phyloP scores from a whole-genome alignment of 37 sponge, comb jelly and placozoan species.

The Mnemiopsis leidyi region DNA sequence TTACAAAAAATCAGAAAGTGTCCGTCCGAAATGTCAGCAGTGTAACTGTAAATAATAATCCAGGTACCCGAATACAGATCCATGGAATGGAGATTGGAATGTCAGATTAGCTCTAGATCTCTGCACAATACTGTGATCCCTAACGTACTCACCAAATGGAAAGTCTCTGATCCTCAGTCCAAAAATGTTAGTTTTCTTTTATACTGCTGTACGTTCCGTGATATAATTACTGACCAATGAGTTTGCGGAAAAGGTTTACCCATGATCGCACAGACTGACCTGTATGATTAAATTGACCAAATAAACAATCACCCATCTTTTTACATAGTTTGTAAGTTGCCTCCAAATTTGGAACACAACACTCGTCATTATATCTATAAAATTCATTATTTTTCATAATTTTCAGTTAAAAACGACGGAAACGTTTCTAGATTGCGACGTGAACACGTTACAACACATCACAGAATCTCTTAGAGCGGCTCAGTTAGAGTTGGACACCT shows the following conservation, averaged over 20 bases:
- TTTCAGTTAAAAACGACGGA: neutral
- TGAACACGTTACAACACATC: conserved; percentile 40
- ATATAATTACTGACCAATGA: no score
- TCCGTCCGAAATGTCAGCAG: no score
- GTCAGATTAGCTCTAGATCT: neutral
- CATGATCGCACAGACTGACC: no score
- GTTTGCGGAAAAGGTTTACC: no score
- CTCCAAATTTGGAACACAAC: no score
- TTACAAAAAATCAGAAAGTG: no score
- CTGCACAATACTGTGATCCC: conserved; percentile 36
- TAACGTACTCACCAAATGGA: conserved; percentile 48
- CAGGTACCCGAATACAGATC: conserved; percentile 37
- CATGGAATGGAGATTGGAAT: conserved; percentile 57
- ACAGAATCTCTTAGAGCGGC: conserved; percentile 2
- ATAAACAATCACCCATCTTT: no score
- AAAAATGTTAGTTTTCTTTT: neutral
- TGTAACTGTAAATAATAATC: no score
- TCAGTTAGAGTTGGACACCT: conserved; percentile 33
- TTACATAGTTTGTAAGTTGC: no score
- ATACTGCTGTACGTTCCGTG: no score
- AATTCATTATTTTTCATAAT: neutral
- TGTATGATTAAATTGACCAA: no score
- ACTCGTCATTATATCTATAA: neutral
- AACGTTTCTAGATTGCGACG: conserved; percentile 33
- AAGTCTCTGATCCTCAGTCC: neutral